Conservation (phyloP, 2,113 vertebrate genomes). For the Uropsilus gracilis region DNA sequence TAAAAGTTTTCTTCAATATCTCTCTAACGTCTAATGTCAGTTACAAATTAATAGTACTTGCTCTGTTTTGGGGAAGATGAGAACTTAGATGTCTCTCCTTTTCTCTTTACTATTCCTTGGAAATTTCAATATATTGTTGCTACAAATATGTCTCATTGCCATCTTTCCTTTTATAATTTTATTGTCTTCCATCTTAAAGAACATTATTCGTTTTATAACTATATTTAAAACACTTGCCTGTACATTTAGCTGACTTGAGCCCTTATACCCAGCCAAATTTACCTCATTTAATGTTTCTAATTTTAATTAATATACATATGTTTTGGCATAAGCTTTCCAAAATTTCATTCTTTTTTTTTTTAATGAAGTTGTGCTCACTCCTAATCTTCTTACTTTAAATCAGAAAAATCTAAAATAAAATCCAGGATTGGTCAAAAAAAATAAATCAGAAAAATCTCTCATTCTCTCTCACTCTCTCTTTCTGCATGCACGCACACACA, state of each 20-base stretch:
- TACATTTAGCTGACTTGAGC: background rate
- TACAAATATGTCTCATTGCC: background rate
- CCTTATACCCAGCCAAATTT: background rate
- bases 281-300: background rate
- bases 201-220: background rate
- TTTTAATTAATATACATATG: background rate
- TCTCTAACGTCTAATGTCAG: background rate
- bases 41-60: background rate
- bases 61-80: background rate
- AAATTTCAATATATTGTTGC: background rate
- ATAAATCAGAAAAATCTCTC: background rate
- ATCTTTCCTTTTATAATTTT: background rate
- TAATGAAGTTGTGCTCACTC: background rate
- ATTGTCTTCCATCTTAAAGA: slow-evolving; percentile 1
- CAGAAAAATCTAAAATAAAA: no score
- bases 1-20: background rate
- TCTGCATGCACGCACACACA: background rate
- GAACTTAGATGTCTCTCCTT: background rate
- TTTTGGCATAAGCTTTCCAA: background rate
- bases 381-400: background rate
- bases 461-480: background rate
- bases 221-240: background rate
- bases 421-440: no score
- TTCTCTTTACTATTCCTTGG: background rate
- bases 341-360: background rate